Evolutionary conservation across 2,888 invertebrate species (phyloP), one percentile per base, ranked within the genome.

Genomic region (Leptarthrus brevirostris): DNA sequence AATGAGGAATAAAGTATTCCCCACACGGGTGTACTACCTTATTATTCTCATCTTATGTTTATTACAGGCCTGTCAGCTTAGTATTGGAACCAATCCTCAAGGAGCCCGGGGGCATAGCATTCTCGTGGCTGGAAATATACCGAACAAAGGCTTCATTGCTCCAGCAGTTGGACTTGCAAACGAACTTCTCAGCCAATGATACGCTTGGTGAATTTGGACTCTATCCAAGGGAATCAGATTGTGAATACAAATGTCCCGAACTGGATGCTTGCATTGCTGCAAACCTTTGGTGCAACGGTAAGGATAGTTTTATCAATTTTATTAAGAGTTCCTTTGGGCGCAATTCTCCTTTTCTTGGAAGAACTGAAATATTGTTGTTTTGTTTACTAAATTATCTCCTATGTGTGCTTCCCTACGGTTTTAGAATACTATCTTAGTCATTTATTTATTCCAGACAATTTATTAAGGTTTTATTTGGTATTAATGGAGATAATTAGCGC

Each of bases 261-360:
- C 86, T 93, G 80, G 91, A 90, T 81, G 93, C 93, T 53, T 94
- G 93, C 85, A 93, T 93, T 83, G 89, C 90, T 81, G 87, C 88
- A 74, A 89, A 88, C 80, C 86, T 93, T 79, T 92, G 92, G 91
- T 93, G 92, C 83, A 92, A 92, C 83, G 92, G 92, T 78, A 87
- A 87, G 81, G 83, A 81, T 81, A 77, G 49, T 52, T 69, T 69
- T 69, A 52, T 69, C 26, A 49, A 49, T 69, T 69, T 52, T 69
- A 52, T 30, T 34, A 69, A 52, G 8, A 22, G 18, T 6, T 18
- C 18, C 10, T 52, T 12, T 52, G 52, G 22, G 52, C 20, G 8
- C 12, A 52, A 20, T 18, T 14, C 22, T 52, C 52, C 18, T 40
- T 12, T 40, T 40, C 40, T 40, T n/a, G 12, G n/a, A 6, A 40